Evolutionary conservation across 2,797 vertebrate genomes (phyloP).

Genomic region (Luscinia megarhynchos): DNA sequence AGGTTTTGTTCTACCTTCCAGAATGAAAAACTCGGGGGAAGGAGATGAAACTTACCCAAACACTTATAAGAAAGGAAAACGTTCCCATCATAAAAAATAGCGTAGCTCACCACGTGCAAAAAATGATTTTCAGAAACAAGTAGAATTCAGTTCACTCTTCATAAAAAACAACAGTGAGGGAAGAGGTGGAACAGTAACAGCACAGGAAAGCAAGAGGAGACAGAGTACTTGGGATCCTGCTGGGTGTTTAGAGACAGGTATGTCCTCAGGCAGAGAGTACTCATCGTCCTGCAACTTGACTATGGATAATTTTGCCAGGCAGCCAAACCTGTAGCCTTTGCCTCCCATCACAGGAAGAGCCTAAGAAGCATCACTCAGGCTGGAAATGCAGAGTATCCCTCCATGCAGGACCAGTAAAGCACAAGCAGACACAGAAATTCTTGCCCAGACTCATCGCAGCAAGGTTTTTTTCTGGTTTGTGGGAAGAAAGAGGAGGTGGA

Average conservation of each 20-base stretch:
- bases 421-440: not conserved
- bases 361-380: not conserved
- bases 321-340: not conserved
- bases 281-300: not conserved
- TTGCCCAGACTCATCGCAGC: not conserved
- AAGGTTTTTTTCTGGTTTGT: not conserved
- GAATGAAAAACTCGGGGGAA: not conserved
- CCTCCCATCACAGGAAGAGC: not conserved
- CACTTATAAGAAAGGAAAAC: constrained; percentile 23
- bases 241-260: not conserved
- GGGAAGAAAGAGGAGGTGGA: not conserved
- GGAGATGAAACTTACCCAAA: not conserved
- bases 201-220: not conserved
- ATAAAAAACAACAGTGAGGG: not conserved
- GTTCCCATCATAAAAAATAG: not conserved
- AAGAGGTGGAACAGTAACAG: not conserved
- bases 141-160: constrained; percentile 10
- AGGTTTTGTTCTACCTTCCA: constrained; percentile 34
- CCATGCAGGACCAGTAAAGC: not conserved
- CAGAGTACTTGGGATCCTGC: not conserved
- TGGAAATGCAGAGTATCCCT: not conserved
- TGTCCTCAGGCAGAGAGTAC: not conserved
- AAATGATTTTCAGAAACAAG: constrained; percentile 50
- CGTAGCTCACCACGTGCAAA: constrained; percentile 6
- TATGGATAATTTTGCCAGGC: not conserved